Evolutionary conservation across 2,888 invertebrate genomes (phyloP).

Genomic region (Drosophila fungiperda): DNA sequence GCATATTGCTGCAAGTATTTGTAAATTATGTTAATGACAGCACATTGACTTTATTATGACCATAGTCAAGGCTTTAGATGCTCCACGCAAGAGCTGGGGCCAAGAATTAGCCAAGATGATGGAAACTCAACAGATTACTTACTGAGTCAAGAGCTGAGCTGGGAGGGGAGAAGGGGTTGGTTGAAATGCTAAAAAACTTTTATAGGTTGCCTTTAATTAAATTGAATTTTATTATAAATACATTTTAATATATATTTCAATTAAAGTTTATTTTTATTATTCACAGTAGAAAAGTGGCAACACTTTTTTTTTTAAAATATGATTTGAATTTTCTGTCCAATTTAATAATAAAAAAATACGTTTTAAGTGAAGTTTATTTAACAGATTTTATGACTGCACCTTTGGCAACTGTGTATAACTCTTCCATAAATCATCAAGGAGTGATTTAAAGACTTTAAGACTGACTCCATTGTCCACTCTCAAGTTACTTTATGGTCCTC

Average conservation of each 20-base stretch:
- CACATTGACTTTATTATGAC: slow-evolving; percentile 75
- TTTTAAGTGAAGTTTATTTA: neutral
- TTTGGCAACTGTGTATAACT: neutral
- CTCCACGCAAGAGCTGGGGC: neutral
- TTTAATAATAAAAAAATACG: neutral
- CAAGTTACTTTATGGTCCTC: neutral
- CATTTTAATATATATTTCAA: neutral
- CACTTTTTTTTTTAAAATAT: too few species aligned
- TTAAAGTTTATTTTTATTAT: neutral
- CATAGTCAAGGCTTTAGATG: slow-evolving; percentile 23
- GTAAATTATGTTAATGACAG: slow-evolving; percentile 77
- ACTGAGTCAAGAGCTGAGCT: slow-evolving; percentile 4
- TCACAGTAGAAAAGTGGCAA: too few species aligned
- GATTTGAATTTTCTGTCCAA: too few species aligned
- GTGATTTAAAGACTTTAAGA: neutral
- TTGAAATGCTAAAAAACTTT: neutral
- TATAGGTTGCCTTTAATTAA: too few species aligned
- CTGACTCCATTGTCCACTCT: neutral
- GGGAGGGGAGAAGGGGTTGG: neutral
- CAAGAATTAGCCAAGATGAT: slow-evolving; percentile 13
- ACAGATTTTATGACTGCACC: neutral
- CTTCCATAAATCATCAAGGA: neutral
- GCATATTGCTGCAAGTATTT: slow-evolving; percentile 62
- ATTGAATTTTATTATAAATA: neutral
- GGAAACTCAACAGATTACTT: slow-evolving; percentile 19